Conservation (phyloP, 2,888 invertebrate genomes). For the Amiota minor region DNA sequence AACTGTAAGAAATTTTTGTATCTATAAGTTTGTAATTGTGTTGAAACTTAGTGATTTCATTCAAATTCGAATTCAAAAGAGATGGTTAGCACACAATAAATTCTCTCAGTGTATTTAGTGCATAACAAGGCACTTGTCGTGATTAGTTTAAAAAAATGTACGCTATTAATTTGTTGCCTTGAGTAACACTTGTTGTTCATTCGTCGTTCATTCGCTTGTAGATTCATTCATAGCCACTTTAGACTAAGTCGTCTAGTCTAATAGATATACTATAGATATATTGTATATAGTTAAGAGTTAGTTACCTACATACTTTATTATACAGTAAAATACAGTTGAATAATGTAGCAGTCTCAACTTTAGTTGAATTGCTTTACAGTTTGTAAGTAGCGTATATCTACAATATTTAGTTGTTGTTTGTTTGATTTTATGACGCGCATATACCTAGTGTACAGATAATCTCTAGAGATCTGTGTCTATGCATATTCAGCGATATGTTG, state of each 20-base stretch:
- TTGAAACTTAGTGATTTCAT: too few relatives aligned
- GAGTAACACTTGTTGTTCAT: slow-evolving; percentile 52
- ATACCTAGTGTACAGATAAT: neutral
- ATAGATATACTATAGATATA: neutral
- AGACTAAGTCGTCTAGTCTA: neutral
- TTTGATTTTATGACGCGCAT: slow-evolving; percentile 15
- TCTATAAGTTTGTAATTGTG: too few relatives aligned
- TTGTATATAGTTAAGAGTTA: neutral
- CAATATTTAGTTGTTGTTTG: slow-evolving; percentile 13
- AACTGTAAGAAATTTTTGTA: too few relatives aligned
- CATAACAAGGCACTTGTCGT: slow-evolving; percentile 42
- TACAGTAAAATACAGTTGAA: slow-evolving; percentile 11
- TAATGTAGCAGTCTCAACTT: slow-evolving; percentile 1
- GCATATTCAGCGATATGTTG: slow-evolving; percentile 22
- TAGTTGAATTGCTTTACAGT: neutral
- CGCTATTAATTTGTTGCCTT: slow-evolving; percentile 51
- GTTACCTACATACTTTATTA: neutral
- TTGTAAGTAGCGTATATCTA: neutral
- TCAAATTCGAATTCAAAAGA: too few relatives aligned
- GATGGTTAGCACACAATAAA: neutral
- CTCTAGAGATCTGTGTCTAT: slow-evolving; percentile 1
- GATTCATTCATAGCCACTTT: neutral
- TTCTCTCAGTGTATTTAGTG: slow-evolving; percentile 11
- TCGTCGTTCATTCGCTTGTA: slow-evolving; percentile 14
- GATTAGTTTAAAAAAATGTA: slow-evolving; percentile 51